Percentiles rank a stretch among this genome's conserved stretches.
Conservation (phyloP, 2,797 vertebrate species). For the Sebastes vulpes region DNA sequence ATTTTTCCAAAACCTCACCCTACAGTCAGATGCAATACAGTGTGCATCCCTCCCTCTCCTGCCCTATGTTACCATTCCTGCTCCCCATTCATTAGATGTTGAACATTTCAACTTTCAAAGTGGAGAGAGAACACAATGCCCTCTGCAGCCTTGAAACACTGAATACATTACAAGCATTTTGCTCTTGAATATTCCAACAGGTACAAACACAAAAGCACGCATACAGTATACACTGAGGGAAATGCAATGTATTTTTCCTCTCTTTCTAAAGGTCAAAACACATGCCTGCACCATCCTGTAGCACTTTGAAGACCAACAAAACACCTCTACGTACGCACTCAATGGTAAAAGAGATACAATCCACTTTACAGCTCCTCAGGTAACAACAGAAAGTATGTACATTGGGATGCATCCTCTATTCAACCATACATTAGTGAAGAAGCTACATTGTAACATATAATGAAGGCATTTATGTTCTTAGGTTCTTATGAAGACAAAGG, state of each 20-base stretch:
- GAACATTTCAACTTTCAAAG: constrained; percentile 76
- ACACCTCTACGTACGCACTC: constrained; percentile 27
- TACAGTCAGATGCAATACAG: background rate
- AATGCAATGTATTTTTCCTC: constrained; percentile 18
- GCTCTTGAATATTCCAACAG: constrained; percentile 40
- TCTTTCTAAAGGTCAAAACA: constrained; percentile 55
- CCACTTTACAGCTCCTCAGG: constrained; percentile 10
- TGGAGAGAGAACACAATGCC: constrained; percentile 55
- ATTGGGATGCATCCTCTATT: constrained; percentile 20
- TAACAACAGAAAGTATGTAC: constrained; percentile 11
- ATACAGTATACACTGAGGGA: background rate
- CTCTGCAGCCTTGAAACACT: constrained; percentile 34
- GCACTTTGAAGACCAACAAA: constrained; percentile 43
- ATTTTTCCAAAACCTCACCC: background rate
- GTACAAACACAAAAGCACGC: constrained; percentile 26
- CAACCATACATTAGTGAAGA: constrained; percentile 10
- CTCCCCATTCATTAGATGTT: constrained; percentile 71
- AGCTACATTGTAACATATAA: background rate
- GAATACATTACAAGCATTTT: constrained; percentile 50
- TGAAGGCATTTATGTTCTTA: background rate
- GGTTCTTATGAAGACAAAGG: too few species aligned
- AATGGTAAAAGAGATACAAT: constrained; percentile 35
- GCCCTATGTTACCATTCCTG: constrained; percentile 10
- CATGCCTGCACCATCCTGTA: constrained; percentile 9
- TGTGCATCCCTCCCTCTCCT: constrained; percentile 7